Conservation (phyloP, 2,888 invertebrate genomes). For the Nematopogon swammerdamellus region DNA sequence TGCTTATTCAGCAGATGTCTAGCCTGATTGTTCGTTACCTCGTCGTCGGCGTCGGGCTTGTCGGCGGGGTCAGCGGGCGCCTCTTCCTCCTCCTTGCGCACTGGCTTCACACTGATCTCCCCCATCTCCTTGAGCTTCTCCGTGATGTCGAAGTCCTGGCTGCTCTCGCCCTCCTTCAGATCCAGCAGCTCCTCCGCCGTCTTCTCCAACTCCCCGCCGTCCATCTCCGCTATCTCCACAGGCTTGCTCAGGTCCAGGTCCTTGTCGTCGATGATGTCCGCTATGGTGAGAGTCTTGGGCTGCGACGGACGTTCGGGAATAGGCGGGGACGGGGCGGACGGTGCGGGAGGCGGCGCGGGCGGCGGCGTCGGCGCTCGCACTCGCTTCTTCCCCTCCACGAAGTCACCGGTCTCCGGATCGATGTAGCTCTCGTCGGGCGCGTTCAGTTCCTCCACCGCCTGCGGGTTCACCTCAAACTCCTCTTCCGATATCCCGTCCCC, state of each 20-base stretch:
- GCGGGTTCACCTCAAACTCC: constrained; percentile 47
- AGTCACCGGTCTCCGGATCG: constrained; percentile 49
- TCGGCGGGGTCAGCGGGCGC: constrained; percentile 21
- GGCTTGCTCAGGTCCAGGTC: constrained; percentile 45
- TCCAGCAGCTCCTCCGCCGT: constrained; percentile 35
- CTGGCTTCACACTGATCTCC: constrained; percentile 45
- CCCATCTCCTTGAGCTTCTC: constrained; percentile 65
- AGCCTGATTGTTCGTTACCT: no score
- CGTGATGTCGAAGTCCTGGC: constrained; percentile 56
- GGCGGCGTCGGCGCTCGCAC: constrained; percentile 10
- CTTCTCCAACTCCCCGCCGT: constrained; percentile 41
- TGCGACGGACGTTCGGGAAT: constrained; percentile 11
- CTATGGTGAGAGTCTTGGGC: constrained; percentile 46
- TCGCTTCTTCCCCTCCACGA: constrained; percentile 27
- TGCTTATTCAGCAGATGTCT: no score
- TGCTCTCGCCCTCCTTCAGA: constrained; percentile 33
- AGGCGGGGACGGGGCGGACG: constrained; percentile 5
- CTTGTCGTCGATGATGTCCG: constrained; percentile 46
- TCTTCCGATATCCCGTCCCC: constrained; percentile 49
- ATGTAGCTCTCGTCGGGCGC: constrained; percentile 49
- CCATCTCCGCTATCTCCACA: constrained; percentile 48
- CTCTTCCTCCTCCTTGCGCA: constrained; percentile 29
- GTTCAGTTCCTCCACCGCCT: constrained; percentile 41
- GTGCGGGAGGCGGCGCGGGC: constrained; percentile 8
- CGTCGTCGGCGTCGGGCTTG: constrained; percentile 39